Evolutionary conservation across 2,888 invertebrate genomes (phyloP).

Genomic region (Apamea anceps): DNA sequence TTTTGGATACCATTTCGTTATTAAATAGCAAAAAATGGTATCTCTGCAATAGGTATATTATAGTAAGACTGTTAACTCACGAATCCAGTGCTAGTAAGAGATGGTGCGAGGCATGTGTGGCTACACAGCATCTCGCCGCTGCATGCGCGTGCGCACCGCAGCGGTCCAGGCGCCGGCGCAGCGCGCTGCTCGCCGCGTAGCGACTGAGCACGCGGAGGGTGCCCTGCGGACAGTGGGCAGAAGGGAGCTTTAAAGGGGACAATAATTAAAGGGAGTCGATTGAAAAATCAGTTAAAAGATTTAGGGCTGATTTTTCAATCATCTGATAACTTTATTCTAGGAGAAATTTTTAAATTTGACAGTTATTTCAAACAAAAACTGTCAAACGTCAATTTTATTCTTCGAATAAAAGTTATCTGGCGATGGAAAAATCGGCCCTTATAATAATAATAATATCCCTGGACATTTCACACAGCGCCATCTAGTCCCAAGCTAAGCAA

Average conservation of each 20-base stretch:
- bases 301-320: too few relatives aligned
- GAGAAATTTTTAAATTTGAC: too few relatives aligned
- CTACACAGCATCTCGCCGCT: slow-evolving; percentile 74
- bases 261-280: too few relatives aligned
- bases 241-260: neutral
- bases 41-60: neutral
- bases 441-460: too few relatives aligned
- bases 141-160: slow-evolving; percentile 70
- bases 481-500: too few relatives aligned
- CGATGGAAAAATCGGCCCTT: too few relatives aligned
- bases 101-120: slow-evolving; percentile 83
- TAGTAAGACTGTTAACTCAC: slow-evolving; percentile 72
- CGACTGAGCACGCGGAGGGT: slow-evolving; percentile 82
- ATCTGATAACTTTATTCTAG: too few relatives aligned
- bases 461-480: too few relatives aligned
- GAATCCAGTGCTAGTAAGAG: slow-evolving; percentile 82
- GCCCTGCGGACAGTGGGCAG: slow-evolving; percentile 73
- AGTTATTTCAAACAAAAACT: too few relatives aligned
- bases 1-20: neutral
- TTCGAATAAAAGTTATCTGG: too few relatives aligned
- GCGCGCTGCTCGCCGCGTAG: slow-evolving; percentile 77
- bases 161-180: slow-evolving; percentile 79
- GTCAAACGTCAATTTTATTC: too few relatives aligned
- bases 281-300: too few relatives aligned
- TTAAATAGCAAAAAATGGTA: neutral